Percentiles rank a stretch among this genome's conserved stretches.
These are phyloP conservation scores for Globodera rostochiensis DNA, from an alignment of 1,140 invertebrate species.

Conservation along the genomic window DNA sequence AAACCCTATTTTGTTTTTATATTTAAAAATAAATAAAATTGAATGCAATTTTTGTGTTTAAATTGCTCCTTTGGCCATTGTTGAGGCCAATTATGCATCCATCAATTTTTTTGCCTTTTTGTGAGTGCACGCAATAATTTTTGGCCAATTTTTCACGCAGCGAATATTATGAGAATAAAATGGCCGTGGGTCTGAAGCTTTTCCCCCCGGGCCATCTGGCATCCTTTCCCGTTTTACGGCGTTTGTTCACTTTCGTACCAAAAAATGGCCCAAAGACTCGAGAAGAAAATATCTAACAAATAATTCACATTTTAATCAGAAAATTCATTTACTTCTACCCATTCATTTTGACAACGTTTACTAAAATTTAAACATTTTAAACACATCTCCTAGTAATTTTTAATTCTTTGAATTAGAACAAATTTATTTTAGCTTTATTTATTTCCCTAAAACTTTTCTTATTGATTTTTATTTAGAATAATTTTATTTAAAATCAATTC, in stretches of 20 bases:
- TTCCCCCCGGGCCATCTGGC: not conserved
- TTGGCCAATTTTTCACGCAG: slow-evolving; percentile 1
- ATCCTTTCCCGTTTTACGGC: not conserved
- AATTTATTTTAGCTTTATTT: no score
- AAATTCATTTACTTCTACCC: not conserved
- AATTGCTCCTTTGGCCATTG: not conserved
- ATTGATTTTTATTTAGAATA: no score
- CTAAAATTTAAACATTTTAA: no score
- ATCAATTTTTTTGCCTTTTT: slow-evolving; percentile 4
- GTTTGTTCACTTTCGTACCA: not conserved
- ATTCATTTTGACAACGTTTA: no score
- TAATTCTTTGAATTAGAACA: no score
- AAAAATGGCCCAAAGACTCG: not conserved
- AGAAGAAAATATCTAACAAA: not conserved
- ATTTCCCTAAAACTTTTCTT: no score
- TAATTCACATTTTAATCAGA: not conserved
- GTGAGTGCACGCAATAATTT: not conserved
- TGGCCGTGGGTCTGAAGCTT: not conserved
- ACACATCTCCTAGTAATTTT: no score
- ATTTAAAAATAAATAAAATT: not conserved
- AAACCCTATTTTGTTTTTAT: not conserved
- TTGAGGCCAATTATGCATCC: not conserved
- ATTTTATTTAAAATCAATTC: no score
- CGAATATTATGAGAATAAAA: not conserved
- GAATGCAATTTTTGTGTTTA: not conserved